A percentile compares a stretch with the other conserved stretches of the same genome.
Evolutionary conservation across 1,140 invertebrate genomes (phyloP).

Genomic region (Akabosia matsudoensis): DNA sequence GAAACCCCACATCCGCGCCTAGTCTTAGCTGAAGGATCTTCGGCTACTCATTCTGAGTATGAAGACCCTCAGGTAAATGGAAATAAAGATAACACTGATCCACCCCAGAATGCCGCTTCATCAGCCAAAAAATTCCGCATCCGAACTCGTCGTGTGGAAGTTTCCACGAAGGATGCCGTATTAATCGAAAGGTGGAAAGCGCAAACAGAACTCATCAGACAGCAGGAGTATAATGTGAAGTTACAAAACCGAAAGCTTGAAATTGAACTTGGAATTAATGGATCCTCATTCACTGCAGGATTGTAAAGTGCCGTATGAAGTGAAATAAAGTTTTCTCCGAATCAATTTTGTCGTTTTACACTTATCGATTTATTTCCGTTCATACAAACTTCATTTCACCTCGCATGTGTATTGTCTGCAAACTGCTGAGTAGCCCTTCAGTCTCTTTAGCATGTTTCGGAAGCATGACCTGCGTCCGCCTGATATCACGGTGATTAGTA

Average conservation of each 20-base stretch:
- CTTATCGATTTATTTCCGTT: no score
- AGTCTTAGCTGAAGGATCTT: no score
- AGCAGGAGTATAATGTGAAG: not conserved
- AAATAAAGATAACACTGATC: no score
- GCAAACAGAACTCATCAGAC: not conserved
- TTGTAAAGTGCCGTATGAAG: not conserved
- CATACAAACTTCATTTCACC: no score
- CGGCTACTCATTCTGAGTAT: not conserved
- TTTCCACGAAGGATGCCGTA: not conserved
- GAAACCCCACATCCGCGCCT: not conserved
- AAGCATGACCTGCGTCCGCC: no score
- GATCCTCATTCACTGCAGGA: not conserved
- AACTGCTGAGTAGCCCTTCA: no score
- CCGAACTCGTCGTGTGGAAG: not conserved
- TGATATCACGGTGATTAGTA: no score
- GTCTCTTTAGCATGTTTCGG: no score
- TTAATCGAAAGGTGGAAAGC: not conserved
- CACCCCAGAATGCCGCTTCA: no score
- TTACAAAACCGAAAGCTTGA: not conserved
- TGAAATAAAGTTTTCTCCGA: no score
- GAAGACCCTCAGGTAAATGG: not conserved
- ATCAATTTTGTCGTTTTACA: no score
- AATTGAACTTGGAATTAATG: not conserved
- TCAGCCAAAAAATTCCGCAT: not conserved
- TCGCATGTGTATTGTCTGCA: no score